Evolutionary conservation across 2,113 vertebrate species (phyloP), one percentile per base, ranked within the genome.

Genomic region (Microcebus griseorufus): DNA sequence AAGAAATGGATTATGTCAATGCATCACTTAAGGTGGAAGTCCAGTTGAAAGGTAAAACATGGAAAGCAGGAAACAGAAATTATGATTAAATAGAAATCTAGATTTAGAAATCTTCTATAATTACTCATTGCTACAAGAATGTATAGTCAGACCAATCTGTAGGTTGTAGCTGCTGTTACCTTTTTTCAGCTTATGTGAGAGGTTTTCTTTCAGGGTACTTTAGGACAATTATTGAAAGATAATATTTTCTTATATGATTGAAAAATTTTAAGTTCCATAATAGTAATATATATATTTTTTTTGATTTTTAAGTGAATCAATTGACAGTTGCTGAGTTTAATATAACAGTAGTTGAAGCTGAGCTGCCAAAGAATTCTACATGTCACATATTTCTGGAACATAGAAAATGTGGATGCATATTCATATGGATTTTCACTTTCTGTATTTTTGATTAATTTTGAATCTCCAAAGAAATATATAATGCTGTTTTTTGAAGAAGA

Each of bases 381-480:
- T 93, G 70, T 42, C 53, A 10, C 17, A 4, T 90, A 42, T 94
- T 96, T 94, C 86, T 84, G 18, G 45, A n/a, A 67, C 91, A 70
- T 93, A 93, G 58, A 85, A 97, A 88, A 96, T 69, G 4, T 55
- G 20, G 18, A 22, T 91, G 7, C 27, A 93, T 92, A 76, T 82
- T 88, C 51, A 73, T 93, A 73, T 34, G 75, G 27, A 90, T 72
- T 92, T 89, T 96, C 4, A 90, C 23, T 80, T 62, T 89, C 32
- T 78, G 29, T 85, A 27, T 67, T 82, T 86, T 84, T 89, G 9
- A 95, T 95, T 94, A 82, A 91, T 76, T 97, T 95, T 95, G 17
- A 92, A 76, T 92, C 37, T 81, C 62, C 91, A 85, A 80, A 79
- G 65, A 76, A 94, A 90, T 84, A 75, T 42, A 60, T 78, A 92